phyloP scores from a whole-genome alignment of 2,888 invertebrate species.

The Subacronicta megacephala region DNA sequence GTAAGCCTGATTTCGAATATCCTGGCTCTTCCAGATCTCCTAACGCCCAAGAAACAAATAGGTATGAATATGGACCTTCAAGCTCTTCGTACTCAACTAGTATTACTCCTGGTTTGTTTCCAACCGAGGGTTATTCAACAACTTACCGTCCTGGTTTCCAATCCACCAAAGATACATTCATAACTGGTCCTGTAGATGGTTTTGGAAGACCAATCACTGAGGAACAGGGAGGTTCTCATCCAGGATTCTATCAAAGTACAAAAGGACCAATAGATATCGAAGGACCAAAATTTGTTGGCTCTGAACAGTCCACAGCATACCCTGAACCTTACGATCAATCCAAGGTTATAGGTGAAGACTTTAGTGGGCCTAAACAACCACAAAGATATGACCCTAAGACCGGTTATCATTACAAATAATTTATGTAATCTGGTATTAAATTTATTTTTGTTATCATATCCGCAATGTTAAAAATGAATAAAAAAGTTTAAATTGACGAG shows the following conservation, averaged over 20 bases:
- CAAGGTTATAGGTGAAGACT: conserved; percentile 73
- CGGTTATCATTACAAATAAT: conserved; percentile 77
- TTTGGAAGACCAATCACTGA: conserved; percentile 42
- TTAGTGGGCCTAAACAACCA: conserved; percentile 75
- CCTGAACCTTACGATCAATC: conserved; percentile 27
- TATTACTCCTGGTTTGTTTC: conserved; percentile 17
- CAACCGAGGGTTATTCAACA: conserved; percentile 17
- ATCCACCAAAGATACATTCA: conserved; percentile 6
- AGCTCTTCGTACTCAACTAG: conserved; percentile 18
- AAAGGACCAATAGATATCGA: background rate
- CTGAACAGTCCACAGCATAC: conserved; percentile 12
- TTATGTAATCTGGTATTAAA: conserved; percentile 12
- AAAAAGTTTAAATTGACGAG: conserved; percentile 6
- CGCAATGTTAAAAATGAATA: conserved; percentile 22
- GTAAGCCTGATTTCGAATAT: conserved; percentile 7
- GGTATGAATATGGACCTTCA: conserved; percentile 22
- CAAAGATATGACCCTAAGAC: conserved; percentile 73
- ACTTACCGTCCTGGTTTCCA: conserved; percentile 28
- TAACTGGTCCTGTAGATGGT: conserved; percentile 26
- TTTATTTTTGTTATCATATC: conserved; percentile 31
- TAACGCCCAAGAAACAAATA: conserved; percentile 4
- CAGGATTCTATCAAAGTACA: conserved; percentile 17
- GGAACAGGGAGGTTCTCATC: conserved; percentile 6
- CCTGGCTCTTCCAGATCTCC: background rate
- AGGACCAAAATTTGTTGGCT: conserved; percentile 3